Conservation (phyloP, 2,113 vertebrate genomes). For the Canis aureus region DNA sequence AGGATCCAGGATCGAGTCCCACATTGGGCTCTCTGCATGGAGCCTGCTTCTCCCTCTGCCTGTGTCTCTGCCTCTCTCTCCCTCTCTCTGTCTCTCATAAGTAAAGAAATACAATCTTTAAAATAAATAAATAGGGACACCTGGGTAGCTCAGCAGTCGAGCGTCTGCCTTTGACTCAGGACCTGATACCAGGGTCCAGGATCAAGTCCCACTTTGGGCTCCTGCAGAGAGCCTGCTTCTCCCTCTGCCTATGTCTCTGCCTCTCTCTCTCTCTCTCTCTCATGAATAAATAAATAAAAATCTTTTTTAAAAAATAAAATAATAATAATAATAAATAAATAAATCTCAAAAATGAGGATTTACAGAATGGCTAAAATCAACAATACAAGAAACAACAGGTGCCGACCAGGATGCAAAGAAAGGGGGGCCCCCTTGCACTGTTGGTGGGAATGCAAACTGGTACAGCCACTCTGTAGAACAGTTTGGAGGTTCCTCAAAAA, state of each 20-base stretch:
- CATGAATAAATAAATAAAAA: too few species aligned
- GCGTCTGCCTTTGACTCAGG: too few species aligned
- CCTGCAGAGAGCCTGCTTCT: too few species aligned
- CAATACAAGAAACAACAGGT: background rate
- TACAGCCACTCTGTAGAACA: background rate
- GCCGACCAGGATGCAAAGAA: background rate
- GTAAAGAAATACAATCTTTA: background rate
- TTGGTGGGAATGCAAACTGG: background rate
- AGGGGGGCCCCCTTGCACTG: background rate
- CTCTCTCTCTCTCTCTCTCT: too few species aligned
- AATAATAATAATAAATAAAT: too few species aligned
- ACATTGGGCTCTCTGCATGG: background rate
- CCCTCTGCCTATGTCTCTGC: too few species aligned
- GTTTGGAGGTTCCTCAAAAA: background rate
- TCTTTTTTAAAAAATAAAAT: too few species aligned
- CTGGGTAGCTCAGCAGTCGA: too few species aligned
- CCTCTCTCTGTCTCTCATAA: background rate
- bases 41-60: background rate
- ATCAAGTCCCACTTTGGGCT: too few species aligned
- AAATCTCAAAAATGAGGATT: background rate
- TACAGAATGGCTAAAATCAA: background rate
- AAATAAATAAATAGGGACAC: too few species aligned
- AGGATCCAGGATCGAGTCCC: background rate
- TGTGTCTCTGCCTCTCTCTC: too few species aligned
- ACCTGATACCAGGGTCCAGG: too few species aligned